These are phyloP conservation scores for Chaetophractus vellerosus DNA, from an alignment of 2,797 vertebrate species.

Conservation along the genomic window DNA sequence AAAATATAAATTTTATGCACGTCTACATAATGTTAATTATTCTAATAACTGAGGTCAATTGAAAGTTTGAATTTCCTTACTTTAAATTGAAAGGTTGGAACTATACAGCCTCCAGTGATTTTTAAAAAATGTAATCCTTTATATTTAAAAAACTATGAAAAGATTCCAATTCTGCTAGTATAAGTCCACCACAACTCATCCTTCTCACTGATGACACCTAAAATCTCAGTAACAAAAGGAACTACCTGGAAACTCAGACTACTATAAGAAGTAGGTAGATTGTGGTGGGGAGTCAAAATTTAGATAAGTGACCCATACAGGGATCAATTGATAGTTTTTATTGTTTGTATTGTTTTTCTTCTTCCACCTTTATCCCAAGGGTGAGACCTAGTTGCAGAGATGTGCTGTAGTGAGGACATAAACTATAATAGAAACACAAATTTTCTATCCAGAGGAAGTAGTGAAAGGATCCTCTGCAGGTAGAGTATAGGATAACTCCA, in stretches of 20 bases:
- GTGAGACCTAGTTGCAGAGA: not conserved
- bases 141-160: not conserved
- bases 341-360: not conserved
- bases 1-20: not conserved
- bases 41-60: not conserved
- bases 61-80: not conserved
- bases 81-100: not conserved
- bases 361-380: not conserved
- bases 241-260: not conserved
- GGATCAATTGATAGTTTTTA: too few relatives aligned
- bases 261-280: not conserved
- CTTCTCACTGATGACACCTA: not conserved
- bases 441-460: not conserved
- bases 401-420: not conserved
- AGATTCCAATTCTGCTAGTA: not conserved
- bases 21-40: not conserved
- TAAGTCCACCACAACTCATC: not conserved
- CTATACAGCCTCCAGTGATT: not conserved
- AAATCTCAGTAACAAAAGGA: not conserved
- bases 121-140: conserved; percentile 1
- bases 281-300: not conserved
- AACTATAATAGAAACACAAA: not conserved
- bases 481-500: not conserved
- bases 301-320: not conserved
- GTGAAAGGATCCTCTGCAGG: not conserved